Evolutionary conservation across 2,888 invertebrate genomes (phyloP), one percentile per base, ranked within the genome.

Genomic region (Tortricodes alternella): DNA sequence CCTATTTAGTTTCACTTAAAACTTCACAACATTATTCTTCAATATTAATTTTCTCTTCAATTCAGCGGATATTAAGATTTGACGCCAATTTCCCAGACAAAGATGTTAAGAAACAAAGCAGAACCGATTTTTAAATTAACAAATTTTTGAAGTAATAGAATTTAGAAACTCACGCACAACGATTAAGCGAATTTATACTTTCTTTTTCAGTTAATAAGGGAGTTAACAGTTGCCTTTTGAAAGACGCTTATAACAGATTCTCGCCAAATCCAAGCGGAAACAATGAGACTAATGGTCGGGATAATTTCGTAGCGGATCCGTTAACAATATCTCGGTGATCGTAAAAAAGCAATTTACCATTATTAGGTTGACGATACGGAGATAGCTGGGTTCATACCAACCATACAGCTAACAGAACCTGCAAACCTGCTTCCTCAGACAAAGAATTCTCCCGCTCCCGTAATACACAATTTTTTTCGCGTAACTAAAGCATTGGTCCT

Each of bases 41-140:
- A 49, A 41, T 41, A 84, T 69, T 71, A 79, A 84, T 85, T 83
- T 72, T 72, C 81, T 76, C 76, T 68, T 70, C 72, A 75, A 80
- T 83, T 80, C 68, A 61, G 68, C 73, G 70, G 65, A 82, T 78
- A 70, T 73, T 74, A 71, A 71, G 71, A 78, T 77, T 78, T 70
- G 60, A 83, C 75, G 80, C 73, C 78, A 80, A 85, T 88, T 80
- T 67, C 32, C 66, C 63, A 76, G 77, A 90, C 87, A 89, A 89
- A 89, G 89, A 89, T 89, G 88, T 90, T 80, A 78, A 75, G 78
- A 84, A 86, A 89, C 87, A 86, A 89, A 78, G 87, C 82, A 81
- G 82, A 86, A 85, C 88, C 63, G 71, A 89, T 88, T 80, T 68
- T 51, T 64, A 70, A 55, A 61, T 74, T 83, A 83, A 83, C 80